Evolutionary conservation across 2,797 vertebrate species (phyloP).

Genomic region (Pelodytes ibericus): DNA sequence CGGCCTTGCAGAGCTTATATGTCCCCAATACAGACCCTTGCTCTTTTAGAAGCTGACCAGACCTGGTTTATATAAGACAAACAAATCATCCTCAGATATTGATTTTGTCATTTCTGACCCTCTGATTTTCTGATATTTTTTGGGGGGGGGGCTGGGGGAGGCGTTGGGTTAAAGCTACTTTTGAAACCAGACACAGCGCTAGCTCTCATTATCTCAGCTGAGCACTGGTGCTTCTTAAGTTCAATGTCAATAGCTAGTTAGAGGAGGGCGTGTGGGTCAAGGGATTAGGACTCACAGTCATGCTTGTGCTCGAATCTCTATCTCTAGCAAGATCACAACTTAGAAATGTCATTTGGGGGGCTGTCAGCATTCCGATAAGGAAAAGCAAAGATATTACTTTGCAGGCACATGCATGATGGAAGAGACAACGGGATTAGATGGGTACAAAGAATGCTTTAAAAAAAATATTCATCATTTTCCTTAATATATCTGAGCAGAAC

Average conservation of each 20-base stretch:
- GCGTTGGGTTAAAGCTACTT: constrained; percentile 35
- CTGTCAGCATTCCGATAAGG: constrained; percentile 78
- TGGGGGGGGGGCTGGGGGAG: too few relatives aligned
- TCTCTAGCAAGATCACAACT: constrained; percentile 76
- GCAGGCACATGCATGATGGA: constrained; percentile 48
- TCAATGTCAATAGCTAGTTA: constrained; percentile 80
- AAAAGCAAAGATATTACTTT: constrained; percentile 54
- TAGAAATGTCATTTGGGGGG: constrained; percentile 79
- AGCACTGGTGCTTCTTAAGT: constrained; percentile 67
- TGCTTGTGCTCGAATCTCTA: constrained; percentile 74
- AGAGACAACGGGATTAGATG: background rate
- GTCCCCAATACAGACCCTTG: background rate
- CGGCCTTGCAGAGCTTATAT: background rate
- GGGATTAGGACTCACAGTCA: constrained; percentile 74
- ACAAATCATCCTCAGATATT: constrained; percentile 35
- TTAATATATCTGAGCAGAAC: too few relatives aligned
- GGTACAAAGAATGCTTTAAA: background rate
- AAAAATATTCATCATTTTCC: background rate
- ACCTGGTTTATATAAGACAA: background rate
- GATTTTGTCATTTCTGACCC: constrained; percentile 44
- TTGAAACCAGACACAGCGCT: constrained; percentile 41
- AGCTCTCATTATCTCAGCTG: constrained; percentile 72
- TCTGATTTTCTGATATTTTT: constrained; percentile 34
- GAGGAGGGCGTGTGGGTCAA: constrained; percentile 70
- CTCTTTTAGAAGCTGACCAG: background rate